Base-by-base conservation (phyloP, 2,797 vertebrate species). In the Trachurus trachurus region DNA sequence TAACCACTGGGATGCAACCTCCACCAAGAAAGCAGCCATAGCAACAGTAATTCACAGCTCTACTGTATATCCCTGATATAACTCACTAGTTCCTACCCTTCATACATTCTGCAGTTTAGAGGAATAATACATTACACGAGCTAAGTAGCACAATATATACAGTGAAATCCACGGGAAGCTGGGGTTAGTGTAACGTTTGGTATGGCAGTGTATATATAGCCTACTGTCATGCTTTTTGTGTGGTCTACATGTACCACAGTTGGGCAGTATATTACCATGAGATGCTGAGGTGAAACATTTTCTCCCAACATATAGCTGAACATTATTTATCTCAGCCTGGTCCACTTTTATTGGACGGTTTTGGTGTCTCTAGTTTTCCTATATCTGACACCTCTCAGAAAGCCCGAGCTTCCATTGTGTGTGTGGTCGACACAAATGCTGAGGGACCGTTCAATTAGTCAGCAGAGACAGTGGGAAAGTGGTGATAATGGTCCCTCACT, bases 41-140 rank as follows among this genome's bases (percentile, higher is more conserved):
- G 26, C 57, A 26, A 68, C 82, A 78, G 53, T 50, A 12, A 34
- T 59, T 76, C 71, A 77, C 80, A 89, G 69, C 82, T 85, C 78
- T 71, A 31, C 67, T 85, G 63, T 79, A 54, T 52, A 72, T 91
- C 91, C 91, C 90, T 92, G 89, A 90, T 89, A 66, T 85, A 81
- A 63, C 86, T 89, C 79, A 81, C 78, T 80, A 82, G 67, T 86
- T 85, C 89, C 82, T 85, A 86, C 75, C 63, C 81, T 74, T 87
- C 60, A 78, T 90, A 88, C 86, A 92, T 88, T 89, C 88, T 80
- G 74, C 75, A 64, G 31, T 85, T 84, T 74, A 87, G 60, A 87
- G 57, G 29, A 78, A 83, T 2, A 84, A 83, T 69, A 90, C 80
- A 82, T 84, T 66, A 82, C 82, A 90, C 81, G 61, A 74, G 79